Evolutionary conservation across 2,888 invertebrate species (phyloP).

Genomic region (Drosophila putrida): DNA sequence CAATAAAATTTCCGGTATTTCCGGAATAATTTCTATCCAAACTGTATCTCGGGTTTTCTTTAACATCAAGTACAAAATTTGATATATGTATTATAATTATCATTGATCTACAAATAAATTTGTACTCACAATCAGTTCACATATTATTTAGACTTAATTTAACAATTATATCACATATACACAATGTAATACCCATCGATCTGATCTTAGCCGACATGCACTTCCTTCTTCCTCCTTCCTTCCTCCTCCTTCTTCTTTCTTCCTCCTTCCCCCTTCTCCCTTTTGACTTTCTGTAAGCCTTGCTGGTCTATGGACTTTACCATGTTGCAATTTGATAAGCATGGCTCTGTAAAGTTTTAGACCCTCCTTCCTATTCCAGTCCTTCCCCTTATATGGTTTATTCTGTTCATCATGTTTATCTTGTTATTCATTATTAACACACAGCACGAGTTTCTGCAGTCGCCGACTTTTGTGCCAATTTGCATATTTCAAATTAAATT

Average conservation of each 20-base stretch:
- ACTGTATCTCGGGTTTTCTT: no score
- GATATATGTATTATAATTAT: no score
- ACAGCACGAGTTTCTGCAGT: slow-evolving; percentile 25
- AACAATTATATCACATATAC: no score
- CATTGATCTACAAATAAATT: no score
- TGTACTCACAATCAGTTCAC: no score
- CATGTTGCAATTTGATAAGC: slow-evolving; percentile 19
- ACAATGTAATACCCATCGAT: neutral
- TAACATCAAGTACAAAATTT: no score
- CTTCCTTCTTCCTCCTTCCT: neutral
- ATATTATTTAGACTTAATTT: no score
- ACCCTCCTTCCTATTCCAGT: neutral
- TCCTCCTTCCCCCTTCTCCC: neutral
- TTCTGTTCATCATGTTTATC: slow-evolving; percentile 40
- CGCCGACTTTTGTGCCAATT: slow-evolving; percentile 39
- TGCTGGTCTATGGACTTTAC: neutral
- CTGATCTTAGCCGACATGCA: slow-evolving; percentile 24
- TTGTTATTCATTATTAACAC: slow-evolving; percentile 50
- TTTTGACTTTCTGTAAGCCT: no score
- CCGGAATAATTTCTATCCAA: no score
- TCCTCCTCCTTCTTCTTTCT: neutral
- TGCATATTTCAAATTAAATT: slow-evolving; percentile 63
- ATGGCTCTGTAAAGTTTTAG: neutral
- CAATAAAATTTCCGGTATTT: no score
- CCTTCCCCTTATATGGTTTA: neutral